These are phyloP conservation scores for human (Homo sapiens) DNA, from an alignment of 2,113 vertebrate genomes.

Conservation along the genomic window GRCh38 chr12:93361501-93362000, in stretches of 20 bases:
- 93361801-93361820: not conserved
- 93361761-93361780: not conserved
- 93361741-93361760: not conserved
- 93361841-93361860: not conserved
- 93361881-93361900: not conserved
- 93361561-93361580: not conserved
- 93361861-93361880: not conserved
- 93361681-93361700: not conserved
- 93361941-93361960: not conserved
- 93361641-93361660: not conserved
- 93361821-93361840: not conserved
- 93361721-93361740: not conserved
- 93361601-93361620: not conserved
- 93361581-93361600: not conserved
- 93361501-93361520: slow-evolving; percentile 1
- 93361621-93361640: not conserved
- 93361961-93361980: not conserved
- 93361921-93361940: not conserved
- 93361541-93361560: not conserved
- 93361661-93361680: not conserved
- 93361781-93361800: not conserved
- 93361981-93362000: too few species aligned
- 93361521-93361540: not conserved
- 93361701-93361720: not conserved
- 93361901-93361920: not conserved